Conservation (phyloP, 2,888 invertebrate species). For the Thecophora atra region DNA sequence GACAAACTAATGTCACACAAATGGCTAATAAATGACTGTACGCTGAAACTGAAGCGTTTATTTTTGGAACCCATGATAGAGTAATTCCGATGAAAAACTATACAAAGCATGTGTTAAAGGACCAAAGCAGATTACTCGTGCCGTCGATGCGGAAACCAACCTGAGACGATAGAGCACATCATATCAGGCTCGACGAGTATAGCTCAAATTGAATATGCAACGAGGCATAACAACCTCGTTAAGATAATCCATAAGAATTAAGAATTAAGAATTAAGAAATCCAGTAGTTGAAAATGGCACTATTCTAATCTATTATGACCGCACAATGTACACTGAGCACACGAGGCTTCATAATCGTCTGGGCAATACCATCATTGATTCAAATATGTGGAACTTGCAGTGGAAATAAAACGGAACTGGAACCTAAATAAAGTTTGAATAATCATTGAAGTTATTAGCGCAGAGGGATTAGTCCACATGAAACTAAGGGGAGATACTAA, state of each 20-base stretch:
- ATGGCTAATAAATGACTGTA: slow-evolving; percentile 31
- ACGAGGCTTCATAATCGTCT: slow-evolving; percentile 27
- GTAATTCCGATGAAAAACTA: slow-evolving; percentile 30
- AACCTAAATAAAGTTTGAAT: slow-evolving; percentile 11
- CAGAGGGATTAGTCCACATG: slow-evolving; percentile 28
- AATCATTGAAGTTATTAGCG: slow-evolving; percentile 32
- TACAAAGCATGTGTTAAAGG: slow-evolving; percentile 23
- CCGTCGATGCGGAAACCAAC: slow-evolving; percentile 13
- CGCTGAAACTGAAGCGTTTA: slow-evolving; percentile 21
- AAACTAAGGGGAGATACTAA: slow-evolving; percentile 8
- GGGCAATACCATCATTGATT: slow-evolving; percentile 14
- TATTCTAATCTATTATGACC: neutral
- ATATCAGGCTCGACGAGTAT: slow-evolving; percentile 20
- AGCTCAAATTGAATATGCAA: slow-evolving; percentile 1
- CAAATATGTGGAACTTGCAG: neutral
- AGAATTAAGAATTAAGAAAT: slow-evolving; percentile 11
- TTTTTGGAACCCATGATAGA: slow-evolving; percentile 31
- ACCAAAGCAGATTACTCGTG: slow-evolving; percentile 27
- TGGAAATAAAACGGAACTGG: neutral
- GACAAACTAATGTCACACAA: slow-evolving; percentile 30
- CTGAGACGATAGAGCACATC: slow-evolving; percentile 36
- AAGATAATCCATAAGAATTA: slow-evolving; percentile 32
- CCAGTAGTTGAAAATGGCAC: neutral
- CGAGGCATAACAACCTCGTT: slow-evolving; percentile 33
- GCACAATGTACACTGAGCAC: slow-evolving; percentile 33